Evolutionary conservation across 2,888 invertebrate species (phyloP), one percentile per base, ranked within the genome.

Genomic region (Digitonthophagus gazella): DNA sequence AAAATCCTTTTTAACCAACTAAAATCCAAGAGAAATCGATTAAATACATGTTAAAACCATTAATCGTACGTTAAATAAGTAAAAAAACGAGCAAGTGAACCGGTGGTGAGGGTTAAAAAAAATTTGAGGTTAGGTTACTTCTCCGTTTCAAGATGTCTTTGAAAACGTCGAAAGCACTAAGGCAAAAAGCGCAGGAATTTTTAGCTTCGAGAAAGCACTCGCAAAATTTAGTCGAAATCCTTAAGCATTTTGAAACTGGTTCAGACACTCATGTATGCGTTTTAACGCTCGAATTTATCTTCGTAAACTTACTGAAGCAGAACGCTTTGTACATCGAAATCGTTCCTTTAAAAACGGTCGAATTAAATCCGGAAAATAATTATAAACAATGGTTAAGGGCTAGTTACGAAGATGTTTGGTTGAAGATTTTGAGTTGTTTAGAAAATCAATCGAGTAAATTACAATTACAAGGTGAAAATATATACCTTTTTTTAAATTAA

Each of bases 221-320:
- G 8, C 88, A 90, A 77, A 88, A 87, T 79, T 85, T 93, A 74
- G 84, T 88, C 65, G 89, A 91, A 77, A 89, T 92, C 73, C 83
- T 92, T 71, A 85, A 86, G 75, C 86, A 89, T 84, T 90, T 92
- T 79, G 87, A 91, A 69, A 79, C 80, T 70, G 83, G 83, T 68
- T 78, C 78, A 72, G 81, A 84, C 72, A 76, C 82, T 64, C 85
- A 85, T 72, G 84, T 90, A 67, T 86, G 89, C 72, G 83, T 93
- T 75, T 85, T 91, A 64, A 89, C 91, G 15, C 79, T 92, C 72
- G 92, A 93, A 82, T 86, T 89, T 61, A 87, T 93, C 78, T 93
- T 93, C 78, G 85, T 86, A 16, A 89, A 89, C 77, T 80, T 93
- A 67, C 79, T 93, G 15, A 89, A 87, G 78, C 86, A 91, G 71